These are phyloP conservation scores for Pseudomyrmex cubaensis DNA, from an alignment of 1,140 invertebrate genomes.

Conservation along the genomic window DNA sequence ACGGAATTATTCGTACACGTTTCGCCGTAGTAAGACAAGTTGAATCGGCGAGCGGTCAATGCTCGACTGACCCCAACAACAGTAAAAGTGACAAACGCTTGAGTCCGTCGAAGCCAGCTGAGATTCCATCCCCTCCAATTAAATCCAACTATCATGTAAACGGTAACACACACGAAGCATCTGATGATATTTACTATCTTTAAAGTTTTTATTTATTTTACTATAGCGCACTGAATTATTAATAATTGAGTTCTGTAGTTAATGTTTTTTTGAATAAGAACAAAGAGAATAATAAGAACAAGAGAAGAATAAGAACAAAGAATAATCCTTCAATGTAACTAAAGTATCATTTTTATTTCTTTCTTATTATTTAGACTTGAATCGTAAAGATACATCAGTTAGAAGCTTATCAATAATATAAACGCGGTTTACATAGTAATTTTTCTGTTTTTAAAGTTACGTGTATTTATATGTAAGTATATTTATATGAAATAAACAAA, in stretches of 20 bases:
- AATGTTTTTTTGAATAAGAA: neutral
- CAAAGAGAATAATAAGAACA: neutral
- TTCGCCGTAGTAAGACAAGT: constrained; percentile 58
- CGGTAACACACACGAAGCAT: constrained; percentile 39
- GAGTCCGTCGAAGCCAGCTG: constrained; percentile 57
- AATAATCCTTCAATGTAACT: no score
- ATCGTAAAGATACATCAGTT: no score
- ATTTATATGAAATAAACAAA: no score
- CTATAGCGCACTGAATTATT: neutral
- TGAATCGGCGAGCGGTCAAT: constrained; percentile 79
- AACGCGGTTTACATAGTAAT: neutral
- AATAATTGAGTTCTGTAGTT: neutral
- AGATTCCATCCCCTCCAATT: constrained; percentile 56
- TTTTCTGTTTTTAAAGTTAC: neutral
- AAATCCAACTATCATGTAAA: constrained; percentile 22
- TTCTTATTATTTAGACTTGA: no score
- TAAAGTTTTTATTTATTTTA: constrained; percentile 16
- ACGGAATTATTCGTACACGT: constrained; percentile 51
- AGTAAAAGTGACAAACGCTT: constrained; percentile 82
- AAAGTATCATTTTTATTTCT: no score
- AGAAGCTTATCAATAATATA: constrained; percentile 5
- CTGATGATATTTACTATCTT: constrained; percentile 3
- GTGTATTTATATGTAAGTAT: no score
- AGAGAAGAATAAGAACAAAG: neutral
- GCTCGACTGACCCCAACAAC: constrained; percentile 82